Evolutionary conservation across 2,888 invertebrate species (phyloP).

Genomic region (Ommatoiulus sabulosus): DNA sequence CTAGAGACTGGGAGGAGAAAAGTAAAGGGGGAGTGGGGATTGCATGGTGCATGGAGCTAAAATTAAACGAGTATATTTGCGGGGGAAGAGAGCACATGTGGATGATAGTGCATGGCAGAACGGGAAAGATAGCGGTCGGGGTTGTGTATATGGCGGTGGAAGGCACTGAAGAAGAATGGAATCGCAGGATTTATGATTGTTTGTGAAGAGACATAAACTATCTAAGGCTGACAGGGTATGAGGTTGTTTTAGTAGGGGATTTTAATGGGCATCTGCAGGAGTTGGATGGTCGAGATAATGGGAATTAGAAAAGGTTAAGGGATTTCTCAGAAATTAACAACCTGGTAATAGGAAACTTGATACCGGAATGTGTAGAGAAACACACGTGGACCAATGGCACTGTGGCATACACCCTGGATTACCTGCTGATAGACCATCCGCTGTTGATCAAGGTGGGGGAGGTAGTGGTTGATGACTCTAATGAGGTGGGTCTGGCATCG

Average conservation of each 20-base stretch:
- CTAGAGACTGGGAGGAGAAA: too few relatives aligned
- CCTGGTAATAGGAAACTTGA: background rate
- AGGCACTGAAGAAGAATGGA: background rate
- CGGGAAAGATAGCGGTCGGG: background rate
- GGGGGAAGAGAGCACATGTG: too few relatives aligned
- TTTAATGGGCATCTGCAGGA: constrained; percentile 37
- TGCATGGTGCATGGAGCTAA: too few relatives aligned
- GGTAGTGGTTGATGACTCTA: background rate
- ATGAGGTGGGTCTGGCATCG: background rate
- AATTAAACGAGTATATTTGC: too few relatives aligned
- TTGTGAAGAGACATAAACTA: background rate
- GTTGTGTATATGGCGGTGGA: background rate
- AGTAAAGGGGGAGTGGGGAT: too few relatives aligned
- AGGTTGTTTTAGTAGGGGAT: background rate
- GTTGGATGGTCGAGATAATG: background rate
- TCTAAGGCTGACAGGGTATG: background rate
- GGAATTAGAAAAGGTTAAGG: background rate
- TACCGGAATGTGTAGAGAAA: background rate
- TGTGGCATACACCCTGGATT: background rate
- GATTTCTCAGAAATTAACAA: background rate
- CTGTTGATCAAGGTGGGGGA: background rate
- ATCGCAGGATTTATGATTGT: background rate
- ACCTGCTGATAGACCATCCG: background rate
- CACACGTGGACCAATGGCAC: background rate
- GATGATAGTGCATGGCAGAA: too few relatives aligned